Evolutionary conservation across 2,888 invertebrate genomes (phyloP).

Genomic region (Melikaiella ostensackeni): DNA sequence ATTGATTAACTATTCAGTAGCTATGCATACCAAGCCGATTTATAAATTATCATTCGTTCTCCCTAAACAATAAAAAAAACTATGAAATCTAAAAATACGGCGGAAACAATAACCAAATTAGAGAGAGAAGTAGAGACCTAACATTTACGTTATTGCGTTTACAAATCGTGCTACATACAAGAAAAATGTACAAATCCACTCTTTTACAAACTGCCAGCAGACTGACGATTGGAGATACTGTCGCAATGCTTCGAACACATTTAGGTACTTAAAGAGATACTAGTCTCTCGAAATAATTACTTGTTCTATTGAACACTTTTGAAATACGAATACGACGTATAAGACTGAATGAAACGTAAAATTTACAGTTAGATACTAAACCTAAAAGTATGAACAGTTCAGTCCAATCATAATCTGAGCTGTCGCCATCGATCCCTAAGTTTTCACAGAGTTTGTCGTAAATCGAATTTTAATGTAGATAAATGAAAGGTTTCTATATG

Average conservation of each 20-base stretch:
- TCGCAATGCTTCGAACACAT: constrained; percentile 21
- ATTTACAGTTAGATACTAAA: not conserved
- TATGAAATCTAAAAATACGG: constrained; percentile 5
- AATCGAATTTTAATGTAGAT: not conserved
- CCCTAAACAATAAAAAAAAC: constrained; percentile 15
- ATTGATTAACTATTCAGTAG: constrained; percentile 1
- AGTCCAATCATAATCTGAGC: constrained; percentile 30
- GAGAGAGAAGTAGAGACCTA: constrained; percentile 16
- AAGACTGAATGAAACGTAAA: not conserved
- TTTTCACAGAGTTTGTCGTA: not conserved
- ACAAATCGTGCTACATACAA: constrained; percentile 2
- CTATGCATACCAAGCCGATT: constrained; percentile 21
- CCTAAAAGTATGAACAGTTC: not conserved
- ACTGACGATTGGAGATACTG: constrained; percentile 11
- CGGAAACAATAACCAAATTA: constrained; percentile 7
- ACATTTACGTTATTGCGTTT: constrained; percentile 16
- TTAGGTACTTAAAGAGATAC: constrained; percentile 10
- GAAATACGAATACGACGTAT: not conserved
- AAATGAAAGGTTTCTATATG: constrained; percentile 3
- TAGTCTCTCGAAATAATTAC: constrained; percentile 9
- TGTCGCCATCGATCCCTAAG: not conserved
- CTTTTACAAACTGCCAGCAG: constrained; percentile 23
- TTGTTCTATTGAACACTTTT: constrained; percentile 22
- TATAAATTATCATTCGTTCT: constrained; percentile 15
- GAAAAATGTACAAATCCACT: constrained; percentile 33